Percentiles rank a stretch among this genome's conserved stretches.
Conservation (phyloP, 2,797 vertebrate genomes). For the Podargus strigoides region DNA sequence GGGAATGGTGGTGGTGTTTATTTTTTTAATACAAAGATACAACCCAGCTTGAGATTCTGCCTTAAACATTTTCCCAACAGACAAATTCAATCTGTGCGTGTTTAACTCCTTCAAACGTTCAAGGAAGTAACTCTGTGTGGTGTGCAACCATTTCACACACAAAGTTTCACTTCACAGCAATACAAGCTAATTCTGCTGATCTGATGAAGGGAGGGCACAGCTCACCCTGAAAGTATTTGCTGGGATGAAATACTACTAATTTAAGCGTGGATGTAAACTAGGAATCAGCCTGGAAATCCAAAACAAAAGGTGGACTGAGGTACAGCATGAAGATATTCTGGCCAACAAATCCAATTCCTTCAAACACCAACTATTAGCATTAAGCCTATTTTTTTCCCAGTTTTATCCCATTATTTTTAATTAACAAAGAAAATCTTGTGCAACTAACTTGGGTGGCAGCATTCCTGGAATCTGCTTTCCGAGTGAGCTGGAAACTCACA, state of each 20-base stretch:
- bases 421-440: constrained; percentile 54
- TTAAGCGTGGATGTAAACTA: neutral
- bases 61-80: constrained; percentile 25
- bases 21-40: constrained; percentile 61
- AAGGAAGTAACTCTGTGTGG: neutral
- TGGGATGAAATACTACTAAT: neutral
- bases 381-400: neutral
- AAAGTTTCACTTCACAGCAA: neutral
- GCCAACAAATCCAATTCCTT: neutral
- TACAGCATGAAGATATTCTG: neutral
- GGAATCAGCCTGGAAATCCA: neutral
- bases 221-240: neutral
- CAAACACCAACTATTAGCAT: neutral
- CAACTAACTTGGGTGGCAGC: constrained; percentile 40
- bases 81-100: constrained; percentile 18
- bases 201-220: neutral
- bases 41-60: constrained; percentile 48
- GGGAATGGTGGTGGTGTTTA: neutral
- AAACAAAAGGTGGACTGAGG: neutral
- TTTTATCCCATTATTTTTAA: constrained; percentile 12
- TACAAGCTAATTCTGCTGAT: neutral
- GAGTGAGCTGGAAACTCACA: neutral
- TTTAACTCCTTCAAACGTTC: neutral
- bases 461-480: constrained; percentile 29
- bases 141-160: neutral